A percentile compares a stretch with the other conserved stretches of the same genome.
Conservation (phyloP, 2,113 vertebrate genomes). For the Chaetorhynchus papuensis region DNA sequence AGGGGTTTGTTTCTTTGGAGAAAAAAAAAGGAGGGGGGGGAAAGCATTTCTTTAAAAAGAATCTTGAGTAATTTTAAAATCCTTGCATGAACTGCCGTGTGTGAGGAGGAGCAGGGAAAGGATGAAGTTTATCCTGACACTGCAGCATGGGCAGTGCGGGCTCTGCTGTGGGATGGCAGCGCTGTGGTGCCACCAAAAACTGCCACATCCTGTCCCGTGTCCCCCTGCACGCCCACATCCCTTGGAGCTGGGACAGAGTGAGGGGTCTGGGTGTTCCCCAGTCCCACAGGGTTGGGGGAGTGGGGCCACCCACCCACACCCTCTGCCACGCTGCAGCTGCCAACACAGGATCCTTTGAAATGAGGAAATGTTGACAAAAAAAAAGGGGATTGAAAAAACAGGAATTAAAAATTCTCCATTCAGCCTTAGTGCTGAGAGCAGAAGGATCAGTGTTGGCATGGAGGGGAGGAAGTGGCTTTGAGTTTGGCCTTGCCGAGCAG, state of each 20-base stretch:
- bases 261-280: neutral
- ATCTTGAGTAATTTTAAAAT: neutral
- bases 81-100: neutral
- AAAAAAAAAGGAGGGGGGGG: neutral
- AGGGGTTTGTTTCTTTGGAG: neutral
- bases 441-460: accelerated
- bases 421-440: neutral
- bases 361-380: accelerated
- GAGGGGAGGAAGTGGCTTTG: neutral
- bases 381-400: accelerated
- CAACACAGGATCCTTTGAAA: accelerated
- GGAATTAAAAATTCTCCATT: neutral
- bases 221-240: accelerated
- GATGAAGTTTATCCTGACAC: neutral
- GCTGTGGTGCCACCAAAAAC: neutral
- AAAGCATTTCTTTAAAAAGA: neutral
- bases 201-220: accelerated
- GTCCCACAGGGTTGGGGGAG: accelerated
- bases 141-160: accelerated
- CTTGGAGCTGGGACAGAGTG: accelerated
- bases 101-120: neutral
- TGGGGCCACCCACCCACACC: accelerated
- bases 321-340: neutral
- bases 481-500: neutral
- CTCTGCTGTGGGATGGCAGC: neutral